Percentiles rank a stretch among this genome's conserved stretches.
These are phyloP conservation scores for Hippocampus barbouri DNA, from an alignment of 2,113 vertebrate genomes.

Conservation along the genomic window DNA sequence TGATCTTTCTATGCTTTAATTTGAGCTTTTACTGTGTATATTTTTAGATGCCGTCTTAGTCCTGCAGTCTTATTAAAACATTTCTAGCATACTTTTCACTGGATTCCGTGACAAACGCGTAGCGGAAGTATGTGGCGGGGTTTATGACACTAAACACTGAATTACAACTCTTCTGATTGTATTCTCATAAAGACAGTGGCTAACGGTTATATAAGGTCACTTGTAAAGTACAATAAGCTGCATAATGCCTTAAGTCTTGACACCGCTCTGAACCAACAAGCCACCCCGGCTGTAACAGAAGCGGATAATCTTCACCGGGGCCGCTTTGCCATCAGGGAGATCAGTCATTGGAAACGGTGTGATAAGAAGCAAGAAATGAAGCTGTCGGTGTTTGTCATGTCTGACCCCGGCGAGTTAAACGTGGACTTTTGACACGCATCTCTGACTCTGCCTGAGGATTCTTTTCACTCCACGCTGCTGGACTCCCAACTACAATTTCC, in stretches of 20 bases:
- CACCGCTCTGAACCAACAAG: not conserved
- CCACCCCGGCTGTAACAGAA: slow-evolving; percentile 29
- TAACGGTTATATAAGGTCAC: not conserved
- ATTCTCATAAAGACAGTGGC: not conserved
- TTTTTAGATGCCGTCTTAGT: too few relatives aligned
- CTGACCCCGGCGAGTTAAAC: slow-evolving; percentile 51
- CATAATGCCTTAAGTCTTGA: slow-evolving; percentile 5
- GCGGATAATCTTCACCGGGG: slow-evolving; percentile 47
- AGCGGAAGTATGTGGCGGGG: not conserved
- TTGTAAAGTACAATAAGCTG: not conserved
- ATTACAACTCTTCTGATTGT: not conserved
- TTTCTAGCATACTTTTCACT: not conserved
- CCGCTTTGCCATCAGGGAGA: slow-evolving; percentile 49
- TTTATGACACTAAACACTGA: not conserved
- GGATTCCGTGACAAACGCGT: not conserved
- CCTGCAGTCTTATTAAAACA: not conserved
- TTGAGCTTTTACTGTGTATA: not conserved
- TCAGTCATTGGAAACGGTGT: slow-evolving; percentile 45
- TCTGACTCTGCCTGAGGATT: slow-evolving; percentile 34
- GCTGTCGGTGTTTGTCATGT: slow-evolving; percentile 57
- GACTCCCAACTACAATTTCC: slow-evolving; percentile 17
- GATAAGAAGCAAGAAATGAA: slow-evolving; percentile 45
- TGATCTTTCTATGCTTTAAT: not conserved
- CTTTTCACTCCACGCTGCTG: slow-evolving; percentile 33
- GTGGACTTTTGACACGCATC: slow-evolving; percentile 46